phyloP scores from a whole-genome alignment of 2,797 vertebrate genomes.

The Etheostoma nigrum region DNA sequence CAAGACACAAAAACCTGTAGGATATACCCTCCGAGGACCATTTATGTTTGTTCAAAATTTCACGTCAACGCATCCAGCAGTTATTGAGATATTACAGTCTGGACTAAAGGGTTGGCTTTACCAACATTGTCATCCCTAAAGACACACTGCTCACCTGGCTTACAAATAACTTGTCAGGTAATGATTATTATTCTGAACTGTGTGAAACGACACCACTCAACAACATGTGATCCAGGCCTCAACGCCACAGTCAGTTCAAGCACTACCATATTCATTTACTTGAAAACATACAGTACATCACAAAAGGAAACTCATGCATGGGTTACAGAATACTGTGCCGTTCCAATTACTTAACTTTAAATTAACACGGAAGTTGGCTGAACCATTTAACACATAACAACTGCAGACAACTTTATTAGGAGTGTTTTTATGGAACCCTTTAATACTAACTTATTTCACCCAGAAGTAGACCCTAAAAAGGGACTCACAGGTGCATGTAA shows the following conservation, averaged over 20 bases:
- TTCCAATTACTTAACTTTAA: not conserved
- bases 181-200: no score
- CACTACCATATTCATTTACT: slow-evolving; percentile 3
- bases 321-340: no score
- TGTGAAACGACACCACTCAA: no score
- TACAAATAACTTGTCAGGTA: no score
- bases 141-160: no score
- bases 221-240: no score
- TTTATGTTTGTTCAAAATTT: no score
- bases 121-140: no score
- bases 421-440: slow-evolving; percentile 7
- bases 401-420: slow-evolving; percentile 18
- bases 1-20: not conserved
- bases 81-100: no score
- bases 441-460: slow-evolving; percentile 19
- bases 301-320: not conserved
- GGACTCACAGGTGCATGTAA: slow-evolving; percentile 43
- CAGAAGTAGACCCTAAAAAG: slow-evolving; percentile 41
- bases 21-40: not conserved
- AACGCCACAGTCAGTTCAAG: not conserved
- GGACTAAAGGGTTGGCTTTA: no score
- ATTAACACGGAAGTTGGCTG: slow-evolving; percentile 11
- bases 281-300: not conserved
- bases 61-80: no score
- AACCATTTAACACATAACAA: slow-evolving; percentile 11